Conservation (phyloP, 1,140 invertebrate genomes). For the Musca vetustissima region DNA sequence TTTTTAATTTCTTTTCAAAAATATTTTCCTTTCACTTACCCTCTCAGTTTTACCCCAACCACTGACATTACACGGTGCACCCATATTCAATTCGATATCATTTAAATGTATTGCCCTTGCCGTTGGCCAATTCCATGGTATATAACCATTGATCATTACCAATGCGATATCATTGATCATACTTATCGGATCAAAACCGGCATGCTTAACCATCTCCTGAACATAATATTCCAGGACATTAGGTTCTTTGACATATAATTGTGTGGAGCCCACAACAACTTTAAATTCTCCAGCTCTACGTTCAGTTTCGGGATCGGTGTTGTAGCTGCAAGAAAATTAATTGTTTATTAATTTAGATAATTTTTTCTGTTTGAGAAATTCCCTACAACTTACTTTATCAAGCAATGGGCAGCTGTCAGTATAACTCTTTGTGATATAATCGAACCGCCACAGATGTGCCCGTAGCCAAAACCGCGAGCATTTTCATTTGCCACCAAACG, state of each 20-base stretch:
- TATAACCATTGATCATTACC: conserved; percentile 42
- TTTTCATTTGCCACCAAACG: conserved; percentile 9
- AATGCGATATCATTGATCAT: conserved; percentile 33
- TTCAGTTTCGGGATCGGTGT: not conserved
- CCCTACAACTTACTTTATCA: conserved; percentile 25
- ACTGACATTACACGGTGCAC: conserved; percentile 33
- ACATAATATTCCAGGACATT: conserved; percentile 29
- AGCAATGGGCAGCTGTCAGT: conserved; percentile 44
- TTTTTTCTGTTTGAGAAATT: not conserved
- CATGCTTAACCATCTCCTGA: conserved; percentile 23
- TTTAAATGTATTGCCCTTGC: conserved; percentile 34
- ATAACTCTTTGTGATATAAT: conserved; percentile 32
- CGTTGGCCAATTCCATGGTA: conserved; percentile 32
- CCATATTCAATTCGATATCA: not conserved
- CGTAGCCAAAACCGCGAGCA: conserved; percentile 1
- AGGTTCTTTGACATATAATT: conserved; percentile 20
- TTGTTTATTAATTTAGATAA: not conserved
- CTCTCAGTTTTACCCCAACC: conserved; percentile 40
- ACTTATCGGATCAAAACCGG: conserved; percentile 2
- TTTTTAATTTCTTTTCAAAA: too few species aligned
- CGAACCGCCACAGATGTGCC: conserved; percentile 36
- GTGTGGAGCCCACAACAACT: conserved; percentile 35
- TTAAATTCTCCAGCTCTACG: not conserved
- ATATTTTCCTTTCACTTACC: not conserved
- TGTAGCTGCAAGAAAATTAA: not conserved